Evolutionary conservation across 2,113 vertebrate species (phyloP).

Genomic region (Paradisaea rubra): DNA sequence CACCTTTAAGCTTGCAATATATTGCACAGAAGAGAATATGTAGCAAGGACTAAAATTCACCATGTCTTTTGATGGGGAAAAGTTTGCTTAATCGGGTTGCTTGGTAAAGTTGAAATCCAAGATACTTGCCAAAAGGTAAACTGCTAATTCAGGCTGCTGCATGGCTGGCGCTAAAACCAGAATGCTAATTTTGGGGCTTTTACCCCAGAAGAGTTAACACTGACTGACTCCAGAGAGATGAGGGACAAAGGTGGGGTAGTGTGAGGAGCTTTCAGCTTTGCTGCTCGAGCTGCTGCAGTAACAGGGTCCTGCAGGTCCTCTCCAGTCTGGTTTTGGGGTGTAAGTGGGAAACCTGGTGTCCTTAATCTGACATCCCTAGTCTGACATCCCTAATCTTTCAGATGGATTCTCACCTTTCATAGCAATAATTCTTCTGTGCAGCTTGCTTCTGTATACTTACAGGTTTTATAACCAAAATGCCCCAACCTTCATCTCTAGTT

Average conservation of each 20-base stretch:
- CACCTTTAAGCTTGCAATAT: slow-evolving; percentile 51
- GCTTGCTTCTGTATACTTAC: not conserved
- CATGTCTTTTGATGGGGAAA: not conserved
- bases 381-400: not conserved
- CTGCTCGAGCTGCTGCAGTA: not conserved
- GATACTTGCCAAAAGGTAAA: not conserved
- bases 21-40: slow-evolving; percentile 44
- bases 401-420: not conserved
- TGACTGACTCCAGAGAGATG: not conserved
- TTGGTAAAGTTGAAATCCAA: not conserved
- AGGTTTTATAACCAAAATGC: not conserved
- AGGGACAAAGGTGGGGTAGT: not conserved
- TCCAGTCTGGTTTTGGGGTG: not conserved
- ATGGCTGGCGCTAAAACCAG: slow-evolving; percentile 26
- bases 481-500: too few relatives aligned
- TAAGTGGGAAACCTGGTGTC: not conserved
- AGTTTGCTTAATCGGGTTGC: slow-evolving; percentile 21
- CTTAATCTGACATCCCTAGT: not conserved
- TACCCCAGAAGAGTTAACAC: not conserved
- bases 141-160: slow-evolving; percentile 10
- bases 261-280: not conserved
- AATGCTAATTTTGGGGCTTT: not conserved
- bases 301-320: not conserved
- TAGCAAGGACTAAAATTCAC: slow-evolving; percentile 42
- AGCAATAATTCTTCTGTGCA: not conserved